Evolutionary conservation across 2,797 vertebrate species (phyloP), one percentile per base, ranked within the genome.

Genomic region (Schizothorax lantsangensis): DNA sequence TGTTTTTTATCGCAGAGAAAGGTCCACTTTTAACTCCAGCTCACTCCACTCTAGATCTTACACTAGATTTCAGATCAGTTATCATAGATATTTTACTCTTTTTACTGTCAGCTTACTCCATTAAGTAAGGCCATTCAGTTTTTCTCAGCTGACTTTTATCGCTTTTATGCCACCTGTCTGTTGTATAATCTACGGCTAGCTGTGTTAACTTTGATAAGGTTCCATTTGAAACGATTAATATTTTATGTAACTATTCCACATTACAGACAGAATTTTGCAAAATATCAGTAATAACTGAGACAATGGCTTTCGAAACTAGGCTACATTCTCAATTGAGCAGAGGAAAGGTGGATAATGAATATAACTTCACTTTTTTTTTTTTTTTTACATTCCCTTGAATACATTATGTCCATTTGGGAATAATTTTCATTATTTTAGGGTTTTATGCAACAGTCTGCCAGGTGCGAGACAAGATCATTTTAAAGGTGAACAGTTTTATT

Each of bases 201-300:
- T 30, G 17, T 23, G 64, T 72, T 72, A 62, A 62, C 52, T 80
- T 85, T 43, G 30, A 72, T 79, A 79, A 2, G 26, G 26, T 71
- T 79, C 66, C 66, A 73, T 85, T 85, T 72, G 12, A 80, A 62
- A 79, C 38, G 1, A 85, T 85, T 62, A 62, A 80, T 85, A 85
- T 85, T 80, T 80, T 43, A 85, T 85, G 38, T 49, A 62, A 85
- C 68, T 73, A 26, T 62, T 72, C 68, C 77, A 72, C 26, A 80
- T 72, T 47, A 85, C 54, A 85, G 49, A 73, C 6, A 79, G n/a
- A 36, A 45, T 85, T 85, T 11, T 17, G 38, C 26, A 26, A 80
- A 72, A 72, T 85, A 73, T 72, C 64, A 11, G 26, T 85, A 79
- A 79, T 85, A 71, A 74, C 30, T 59, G 14, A 85, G 38, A 80